These are phyloP conservation scores for Procambarus virginalis DNA, from an alignment of 1,140 invertebrate species.

Conservation along the genomic window DNA sequence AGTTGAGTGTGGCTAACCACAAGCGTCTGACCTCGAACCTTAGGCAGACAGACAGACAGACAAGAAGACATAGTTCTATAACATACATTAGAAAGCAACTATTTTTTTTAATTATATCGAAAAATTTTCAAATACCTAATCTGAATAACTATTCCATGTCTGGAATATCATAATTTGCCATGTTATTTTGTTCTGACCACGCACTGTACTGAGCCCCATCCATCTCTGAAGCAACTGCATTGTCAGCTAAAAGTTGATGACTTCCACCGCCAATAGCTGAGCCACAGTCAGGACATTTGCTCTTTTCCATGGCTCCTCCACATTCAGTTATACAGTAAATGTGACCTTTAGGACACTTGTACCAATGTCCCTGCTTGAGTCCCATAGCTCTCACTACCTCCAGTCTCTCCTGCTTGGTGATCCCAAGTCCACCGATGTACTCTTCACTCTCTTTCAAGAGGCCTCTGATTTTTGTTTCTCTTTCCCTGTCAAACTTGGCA, in stretches of 20 bases:
- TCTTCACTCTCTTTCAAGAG: conserved; percentile 22
- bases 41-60: too few species aligned
- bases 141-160: background rate
- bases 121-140: background rate
- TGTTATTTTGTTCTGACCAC: conserved; percentile 70
- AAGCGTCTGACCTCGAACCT: too few species aligned
- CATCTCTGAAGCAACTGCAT: conserved; percentile 79
- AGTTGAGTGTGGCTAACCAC: too few species aligned
- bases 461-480: conserved; percentile 1
- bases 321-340: conserved; percentile 83
- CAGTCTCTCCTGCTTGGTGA: conserved; percentile 5
- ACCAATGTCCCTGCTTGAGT: conserved; percentile 75
- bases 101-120: conserved; percentile 70
- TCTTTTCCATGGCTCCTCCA: conserved; percentile 80
- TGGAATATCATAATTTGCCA: background rate
- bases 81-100: too few species aligned
- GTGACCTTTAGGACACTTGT: conserved; percentile 76
- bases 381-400: conserved; percentile 26
- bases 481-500: conserved; percentile 22
- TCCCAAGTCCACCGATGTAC: conserved; percentile 33
- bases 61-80: too few species aligned
- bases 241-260: conserved; percentile 77
- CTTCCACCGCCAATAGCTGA: conserved; percentile 79
- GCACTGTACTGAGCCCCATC: conserved; percentile 77
- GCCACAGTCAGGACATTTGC: conserved; percentile 80